Evolutionary conservation across 1,140 invertebrate species (phyloP).

Genomic region (Anoplophora glabripennis): DNA sequence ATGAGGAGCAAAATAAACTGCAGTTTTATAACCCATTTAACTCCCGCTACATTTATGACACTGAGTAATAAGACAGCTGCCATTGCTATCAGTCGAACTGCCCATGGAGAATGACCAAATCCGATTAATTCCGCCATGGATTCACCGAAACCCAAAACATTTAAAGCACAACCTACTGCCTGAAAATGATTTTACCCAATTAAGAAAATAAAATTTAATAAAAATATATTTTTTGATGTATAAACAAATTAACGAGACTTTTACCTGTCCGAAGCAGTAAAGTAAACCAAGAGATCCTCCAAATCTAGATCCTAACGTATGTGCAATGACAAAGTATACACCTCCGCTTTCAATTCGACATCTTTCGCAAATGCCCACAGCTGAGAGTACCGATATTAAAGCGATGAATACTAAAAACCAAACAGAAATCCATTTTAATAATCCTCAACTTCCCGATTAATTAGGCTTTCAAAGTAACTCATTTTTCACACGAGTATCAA

Average conservation of each 20-base stretch:
- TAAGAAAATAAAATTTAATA: too few relatives aligned
- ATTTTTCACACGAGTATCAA: too few relatives aligned
- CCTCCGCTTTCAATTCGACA: conserved; percentile 93
- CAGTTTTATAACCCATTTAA: conserved; percentile 90
- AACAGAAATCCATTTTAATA: conserved; percentile 8
- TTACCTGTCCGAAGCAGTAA: conserved; percentile 93
- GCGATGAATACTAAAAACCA: conserved; percentile 74
- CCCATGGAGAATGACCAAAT: conserved; percentile 68
- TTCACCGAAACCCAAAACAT: conserved; percentile 93
- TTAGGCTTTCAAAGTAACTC: too few relatives aligned
- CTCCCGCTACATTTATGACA: conserved; percentile 86
- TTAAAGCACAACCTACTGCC: conserved; percentile 93
- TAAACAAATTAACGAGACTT: conserved; percentile 4
- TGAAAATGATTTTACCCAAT: conserved; percentile 42
- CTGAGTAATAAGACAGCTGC: conserved; percentile 78
- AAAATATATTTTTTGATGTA: neutral
- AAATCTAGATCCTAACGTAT: conserved; percentile 88
- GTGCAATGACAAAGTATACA: conserved; percentile 91
- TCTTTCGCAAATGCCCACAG: conserved; percentile 93
- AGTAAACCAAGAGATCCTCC: conserved; percentile 88
- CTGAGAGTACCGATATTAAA: conserved; percentile 86
- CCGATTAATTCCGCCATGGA: conserved; percentile 83
- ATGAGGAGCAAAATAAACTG: conserved; percentile 83
- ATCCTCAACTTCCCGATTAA: too few relatives aligned
- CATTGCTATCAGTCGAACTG: conserved; percentile 76